Conservation (phyloP, 2,888 invertebrate genomes). For the Tuberolachnus salignus region DNA sequence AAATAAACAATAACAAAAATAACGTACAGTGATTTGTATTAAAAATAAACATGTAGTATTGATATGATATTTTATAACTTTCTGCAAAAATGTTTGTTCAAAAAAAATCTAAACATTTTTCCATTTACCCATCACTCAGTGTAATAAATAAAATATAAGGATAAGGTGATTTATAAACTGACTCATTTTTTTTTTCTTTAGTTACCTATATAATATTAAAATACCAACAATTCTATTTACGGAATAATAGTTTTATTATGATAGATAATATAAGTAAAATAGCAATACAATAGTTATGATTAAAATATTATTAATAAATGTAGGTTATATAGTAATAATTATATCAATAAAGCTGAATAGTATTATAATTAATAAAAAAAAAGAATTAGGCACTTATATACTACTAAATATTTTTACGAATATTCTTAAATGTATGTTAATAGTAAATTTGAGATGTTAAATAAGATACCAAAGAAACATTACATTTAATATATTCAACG, state of each 20-base stretch:
- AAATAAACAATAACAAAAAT: too few relatives aligned
- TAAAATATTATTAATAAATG: conserved; percentile 23
- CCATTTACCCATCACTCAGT: too few relatives aligned
- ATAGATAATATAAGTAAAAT: conserved; percentile 38
- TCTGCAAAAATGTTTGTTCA: too few relatives aligned
- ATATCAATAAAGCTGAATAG: conserved; percentile 40
- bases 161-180: too few relatives aligned
- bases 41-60: too few relatives aligned
- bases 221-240: neutral
- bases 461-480: conserved; percentile 25
- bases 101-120: too few relatives aligned
- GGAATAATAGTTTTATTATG: conserved; percentile 48
- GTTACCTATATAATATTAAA: too few relatives aligned
- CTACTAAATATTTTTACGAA: neutral
- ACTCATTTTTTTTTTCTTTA: too few relatives aligned
- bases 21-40: too few relatives aligned
- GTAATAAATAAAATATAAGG: too few relatives aligned
- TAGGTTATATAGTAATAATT: conserved; percentile 34
- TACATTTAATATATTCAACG: neutral
- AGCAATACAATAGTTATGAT: conserved; percentile 45
- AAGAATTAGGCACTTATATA: neutral
- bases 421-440: conserved; percentile 20
- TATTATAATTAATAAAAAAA: conserved; percentile 42
- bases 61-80: too few relatives aligned
- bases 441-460: conserved; percentile 24